Base-by-base conservation (phyloP, 2,888 invertebrate genomes). In the Ophion obscuratus region DNA sequence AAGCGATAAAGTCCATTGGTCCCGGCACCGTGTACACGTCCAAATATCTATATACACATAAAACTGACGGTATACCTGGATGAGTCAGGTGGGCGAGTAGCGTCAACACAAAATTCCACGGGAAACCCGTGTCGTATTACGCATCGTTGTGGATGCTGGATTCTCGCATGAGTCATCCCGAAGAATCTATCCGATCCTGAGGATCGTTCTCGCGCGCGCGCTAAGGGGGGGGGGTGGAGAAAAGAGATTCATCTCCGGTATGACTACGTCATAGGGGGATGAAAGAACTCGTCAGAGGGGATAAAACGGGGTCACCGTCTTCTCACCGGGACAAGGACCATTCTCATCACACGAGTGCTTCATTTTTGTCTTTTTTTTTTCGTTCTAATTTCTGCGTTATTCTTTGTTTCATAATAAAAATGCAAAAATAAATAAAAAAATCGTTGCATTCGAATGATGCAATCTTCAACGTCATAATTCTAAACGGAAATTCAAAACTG, bases 51-150 rank as follows among this genome's bases (percentile, higher is more conserved):
- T 47, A 47, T 3, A 47, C 14, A 47, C 14, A 47, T 11, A 47
- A 4, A 47, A 11, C 47, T 47, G 47, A 11, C 36, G 31, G 68
- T 36, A 81, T 83, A 88, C 84, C 88, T 87, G 82, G 20, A 68
- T 88, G 88, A 87, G 85, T 87, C 88, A 88, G 73, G 36, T 17
- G 76, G 40, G 24, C 47, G 53, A 70, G 9, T 1, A 53, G 53
- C n/a, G 53, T 36, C 20, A 66, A 57, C 20, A 76, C 36, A 47
- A 87, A 80, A 88, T 88, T 87, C 86, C 86, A 82, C 84, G 86
- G 88, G 81, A 87, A 68, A 78, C 85, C 86, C 44, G 44, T 20
- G 20, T 53, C 47, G 47, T 47, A 61, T 76, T 64, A 75, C 36
- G 36, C 31, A 59, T 57, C 14, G 57, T 24, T 40, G 24, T 31